Evolutionary conservation across 2,888 invertebrate genomes (phyloP), one percentile per base, ranked within the genome.

Genomic region (Neuroscelio doddi): DNA sequence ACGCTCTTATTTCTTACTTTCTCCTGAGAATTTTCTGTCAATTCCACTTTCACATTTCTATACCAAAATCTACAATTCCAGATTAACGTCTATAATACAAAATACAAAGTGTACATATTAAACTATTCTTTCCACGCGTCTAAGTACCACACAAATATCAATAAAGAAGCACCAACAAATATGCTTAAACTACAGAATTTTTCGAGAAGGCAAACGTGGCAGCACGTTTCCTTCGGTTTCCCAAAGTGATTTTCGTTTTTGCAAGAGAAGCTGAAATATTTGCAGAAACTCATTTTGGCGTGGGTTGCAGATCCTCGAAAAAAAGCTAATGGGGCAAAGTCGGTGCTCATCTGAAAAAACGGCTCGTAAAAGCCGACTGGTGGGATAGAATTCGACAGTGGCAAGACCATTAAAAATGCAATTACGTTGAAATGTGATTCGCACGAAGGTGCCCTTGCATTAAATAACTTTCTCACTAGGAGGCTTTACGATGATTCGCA

Each of bases 381-480:
- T 68, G 68, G 69, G 64, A 63, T 74, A 64, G 69, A 75, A 79
- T 78, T 76, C 75, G 77, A 72, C 78, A 77, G 73, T 74, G 73
- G 66, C 69, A 53, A 63, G 68, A 45, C 77, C 77, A 73, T 79
- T 78, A 80, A 80, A 78, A 80, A 80, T 67, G 77, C 77, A 78
- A 79, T 79, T 80, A 79, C 75, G 72, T 64, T 70, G 73, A 75
- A 78, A 76, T 72, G 77, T 74, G 73, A 75, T 72, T 74, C 73
- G 70, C 74, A 56, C 62, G 62, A 55, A 55, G 50, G 70, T 59
- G 58, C 63, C 52, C 50, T 61, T 30, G 62, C 57, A 46, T 47
- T 61, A 64, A 62, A 68, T 62, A 63, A 62, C 64, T 61, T 61
- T 58, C 62, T 59, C 62, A 51, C 57, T 58, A 51, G 45, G 46